A percentile compares a stretch with the other conserved stretches of the same genome.
Evolutionary conservation across 2,888 invertebrate species (phyloP).

Genomic region (Dilophus febrilis): DNA sequence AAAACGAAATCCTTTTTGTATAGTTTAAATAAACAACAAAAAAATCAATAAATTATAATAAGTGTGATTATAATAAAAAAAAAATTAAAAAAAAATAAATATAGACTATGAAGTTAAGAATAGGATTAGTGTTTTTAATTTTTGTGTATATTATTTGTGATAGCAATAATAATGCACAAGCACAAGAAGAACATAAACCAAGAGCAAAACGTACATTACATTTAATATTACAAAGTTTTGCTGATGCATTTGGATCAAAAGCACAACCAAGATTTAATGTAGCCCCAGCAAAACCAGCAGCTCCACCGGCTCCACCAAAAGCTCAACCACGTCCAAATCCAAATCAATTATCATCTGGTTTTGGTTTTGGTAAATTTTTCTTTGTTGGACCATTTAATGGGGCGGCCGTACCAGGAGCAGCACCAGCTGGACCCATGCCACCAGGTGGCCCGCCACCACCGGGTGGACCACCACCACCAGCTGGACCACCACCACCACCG

Average conservation of each 20-base stretch:
- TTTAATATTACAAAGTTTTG: neutral
- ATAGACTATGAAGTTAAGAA: too few species aligned
- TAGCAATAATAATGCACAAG: neutral
- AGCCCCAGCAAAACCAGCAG: neutral
- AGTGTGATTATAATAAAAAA: too few species aligned
- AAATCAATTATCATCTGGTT: neutral
- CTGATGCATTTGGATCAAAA: neutral
- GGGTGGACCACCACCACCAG: neutral
- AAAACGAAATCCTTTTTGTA: too few species aligned
- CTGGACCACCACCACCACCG: neutral
- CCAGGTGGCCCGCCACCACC: neutral
- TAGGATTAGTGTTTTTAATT: too few species aligned
- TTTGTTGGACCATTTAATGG: neutral
- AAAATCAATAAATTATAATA: too few species aligned
- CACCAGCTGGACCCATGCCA: neutral
- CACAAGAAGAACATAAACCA: neutral
- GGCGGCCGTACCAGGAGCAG: neutral
- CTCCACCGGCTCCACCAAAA: neutral
- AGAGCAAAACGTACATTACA: neutral
- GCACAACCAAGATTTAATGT: neutral
- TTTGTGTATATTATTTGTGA: too few species aligned
- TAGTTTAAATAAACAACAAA: too few species aligned
- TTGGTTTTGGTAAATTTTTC: neutral
- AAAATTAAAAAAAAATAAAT: too few species aligned
- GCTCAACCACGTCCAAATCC: neutral